Evolutionary conservation across 2,113 vertebrate genomes (phyloP), one percentile per base, ranked within the genome.

Genomic region (Chroicocephalus ridibundus): DNA sequence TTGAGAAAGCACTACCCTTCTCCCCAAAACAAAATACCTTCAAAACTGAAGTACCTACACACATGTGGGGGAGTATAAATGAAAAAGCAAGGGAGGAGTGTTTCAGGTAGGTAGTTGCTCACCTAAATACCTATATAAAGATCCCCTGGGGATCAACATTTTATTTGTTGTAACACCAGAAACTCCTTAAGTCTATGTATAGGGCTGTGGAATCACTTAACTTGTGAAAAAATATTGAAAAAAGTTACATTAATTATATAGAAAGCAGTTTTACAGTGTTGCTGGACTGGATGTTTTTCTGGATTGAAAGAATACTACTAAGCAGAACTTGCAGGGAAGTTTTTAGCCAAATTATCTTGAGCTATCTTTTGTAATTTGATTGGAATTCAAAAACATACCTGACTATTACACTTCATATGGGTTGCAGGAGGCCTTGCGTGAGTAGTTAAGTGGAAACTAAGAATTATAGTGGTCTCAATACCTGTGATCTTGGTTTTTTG

Each of bases 221-320:
- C 82, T 85, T 9, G 31, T 26, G 15, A 60, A 60, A 49, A 22
- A 36, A 24, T 38, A 38, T 26, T 38, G 15, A 40, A 36, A 74
- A 36, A 61, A 15, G 18, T 26, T 12, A 25, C 5, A 9, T 32
- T 42, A 15, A 1, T 34, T 13, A 19, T 5, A 8, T 0, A 70
- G 55, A 65, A 78, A 66, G 11, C 7, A 65, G 10, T 15, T 76
- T 31, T 27, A 17, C 29, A 47, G 46, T 2, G 46, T 49, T 31
- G 34, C 36, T 55, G n/a, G 34, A 54, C 8, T 14, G 44, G 34
- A 4, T 40, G 5, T 42, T 79, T 77, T 57, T 42, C 32, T 15
- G 24, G 57, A 42, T 82, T 51, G 31, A 47, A 64, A n/a, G 49
- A 47, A 8, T 22, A 62, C 20, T 31, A 15, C n/a, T 55, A n/a